Conservation (phyloP, 2,888 invertebrate species). For the Leucophora obtusa region DNA sequence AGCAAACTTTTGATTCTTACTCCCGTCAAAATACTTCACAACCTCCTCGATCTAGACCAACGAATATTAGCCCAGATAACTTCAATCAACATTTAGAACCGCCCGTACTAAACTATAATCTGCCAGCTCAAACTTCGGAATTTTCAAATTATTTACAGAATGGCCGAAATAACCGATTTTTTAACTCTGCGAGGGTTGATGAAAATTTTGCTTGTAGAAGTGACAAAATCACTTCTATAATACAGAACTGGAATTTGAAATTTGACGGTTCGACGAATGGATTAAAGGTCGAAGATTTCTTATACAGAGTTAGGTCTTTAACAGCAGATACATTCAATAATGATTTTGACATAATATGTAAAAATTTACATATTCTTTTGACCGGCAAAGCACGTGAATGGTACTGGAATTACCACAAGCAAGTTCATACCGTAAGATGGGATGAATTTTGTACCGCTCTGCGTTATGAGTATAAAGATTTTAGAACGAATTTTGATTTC, state of each 20-base stretch:
- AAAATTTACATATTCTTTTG: conserved; percentile 18
- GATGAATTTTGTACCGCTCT: conserved; percentile 20
- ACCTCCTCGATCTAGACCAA: background rate
- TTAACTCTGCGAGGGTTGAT: background rate
- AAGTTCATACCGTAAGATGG: conserved; percentile 14
- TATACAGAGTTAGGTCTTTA: background rate
- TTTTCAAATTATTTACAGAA: no score
- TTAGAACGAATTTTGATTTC: conserved; percentile 5
- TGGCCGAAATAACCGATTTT: no score
- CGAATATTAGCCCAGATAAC: background rate
- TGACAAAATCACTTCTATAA: background rate
- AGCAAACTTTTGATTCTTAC: background rate
- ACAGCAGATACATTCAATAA: background rate
- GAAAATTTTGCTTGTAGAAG: background rate
- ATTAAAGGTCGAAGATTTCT: background rate
- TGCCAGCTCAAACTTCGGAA: no score
- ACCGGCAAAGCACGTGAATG: conserved; percentile 25
- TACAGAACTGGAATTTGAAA: no score
- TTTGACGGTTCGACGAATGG: background rate
- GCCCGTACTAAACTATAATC: no score
- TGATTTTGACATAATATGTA: conserved; percentile 19
- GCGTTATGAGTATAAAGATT: conserved; percentile 19
- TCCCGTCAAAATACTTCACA: background rate
- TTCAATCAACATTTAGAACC: no score
- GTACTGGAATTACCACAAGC: conserved; percentile 34